Percentiles rank a stretch among this genome's conserved stretches.
Evolutionary conservation across 2,797 vertebrate species (phyloP).

Genomic region (Schizopygopsis malacanthus): DNA sequence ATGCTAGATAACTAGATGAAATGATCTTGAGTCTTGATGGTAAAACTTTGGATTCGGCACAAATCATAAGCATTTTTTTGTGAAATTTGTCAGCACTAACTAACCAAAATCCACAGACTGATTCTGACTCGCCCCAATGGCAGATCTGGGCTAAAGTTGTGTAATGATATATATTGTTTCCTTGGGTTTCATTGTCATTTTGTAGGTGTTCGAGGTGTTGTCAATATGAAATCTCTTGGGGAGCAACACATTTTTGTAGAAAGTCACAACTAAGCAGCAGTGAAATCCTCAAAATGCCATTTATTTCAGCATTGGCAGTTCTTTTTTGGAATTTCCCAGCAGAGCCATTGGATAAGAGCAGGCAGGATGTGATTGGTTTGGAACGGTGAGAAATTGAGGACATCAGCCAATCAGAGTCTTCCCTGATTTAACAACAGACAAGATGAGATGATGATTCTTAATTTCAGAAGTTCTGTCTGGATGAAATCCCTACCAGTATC

Average conservation of each 20-base stretch:
- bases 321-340: neutral
- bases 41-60: neutral
- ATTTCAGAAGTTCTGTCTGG: neutral
- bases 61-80: neutral
- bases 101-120: neutral
- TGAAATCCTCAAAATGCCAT: neutral
- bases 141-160: neutral
- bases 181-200: neutral
- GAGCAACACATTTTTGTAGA: neutral
- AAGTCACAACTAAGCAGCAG: neutral
- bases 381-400: neutral
- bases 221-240: neutral
- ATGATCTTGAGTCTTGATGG: neutral
- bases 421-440: neutral
- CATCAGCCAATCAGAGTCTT: neutral
- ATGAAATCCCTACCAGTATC: neutral
- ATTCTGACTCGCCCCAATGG: neutral
- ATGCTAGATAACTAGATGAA: neutral
- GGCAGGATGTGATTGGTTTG: neutral
- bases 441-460: neutral
- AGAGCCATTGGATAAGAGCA: neutral
- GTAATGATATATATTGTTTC: neutral
- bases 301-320: neutral
- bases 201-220: neutral
- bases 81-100: neutral